A percentile compares a stretch with the other conserved stretches of the same genome.
phyloP scores from a whole-genome alignment of 2,888 invertebrate species.

The Aspidiotus destructor region DNA sequence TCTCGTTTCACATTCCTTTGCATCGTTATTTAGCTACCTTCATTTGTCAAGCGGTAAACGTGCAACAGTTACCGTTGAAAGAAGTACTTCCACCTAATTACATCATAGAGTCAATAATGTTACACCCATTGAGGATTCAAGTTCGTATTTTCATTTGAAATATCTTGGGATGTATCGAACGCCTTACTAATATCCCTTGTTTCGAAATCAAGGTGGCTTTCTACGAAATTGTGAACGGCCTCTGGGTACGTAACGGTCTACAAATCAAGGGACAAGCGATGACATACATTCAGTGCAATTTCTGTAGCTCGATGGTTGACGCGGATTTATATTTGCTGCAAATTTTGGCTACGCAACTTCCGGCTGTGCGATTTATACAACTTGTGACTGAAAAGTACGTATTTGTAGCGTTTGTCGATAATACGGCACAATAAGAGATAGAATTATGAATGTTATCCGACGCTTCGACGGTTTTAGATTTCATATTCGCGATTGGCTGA shows the following conservation, averaged over 20 bases:
- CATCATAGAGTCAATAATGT: conserved; percentile 54
- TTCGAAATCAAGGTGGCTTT: conserved; percentile 55
- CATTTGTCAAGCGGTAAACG: conserved; percentile 73
- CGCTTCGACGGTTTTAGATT: conserved; percentile 50
- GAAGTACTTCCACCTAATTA: conserved; percentile 69
- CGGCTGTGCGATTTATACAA: conserved; percentile 72
- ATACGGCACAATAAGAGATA: conserved; percentile 17
- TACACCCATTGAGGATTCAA: conserved; percentile 87
- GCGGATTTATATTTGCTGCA: conserved; percentile 92
- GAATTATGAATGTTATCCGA: conserved; percentile 9
- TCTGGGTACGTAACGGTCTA: conserved; percentile 91
- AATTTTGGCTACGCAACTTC: conserved; percentile 79
- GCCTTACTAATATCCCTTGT: neutral
- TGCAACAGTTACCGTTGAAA: conserved; percentile 62
- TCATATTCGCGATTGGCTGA: conserved; percentile 77
- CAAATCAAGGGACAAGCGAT: conserved; percentile 98
- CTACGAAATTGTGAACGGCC: conserved; percentile 85
- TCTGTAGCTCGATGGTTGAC: conserved; percentile 97
- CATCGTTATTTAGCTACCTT: conserved; percentile 88
- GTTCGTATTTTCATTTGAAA: conserved; percentile 45
- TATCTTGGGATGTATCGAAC: neutral
- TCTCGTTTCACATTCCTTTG: conserved; percentile 92
- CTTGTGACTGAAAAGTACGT: conserved; percentile 77
- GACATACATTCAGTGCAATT: conserved; percentile 97
- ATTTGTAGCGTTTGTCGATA: neutral